These are phyloP conservation scores for Conger conger DNA, from an alignment of 2,113 vertebrate genomes.

Conservation along the genomic window DNA sequence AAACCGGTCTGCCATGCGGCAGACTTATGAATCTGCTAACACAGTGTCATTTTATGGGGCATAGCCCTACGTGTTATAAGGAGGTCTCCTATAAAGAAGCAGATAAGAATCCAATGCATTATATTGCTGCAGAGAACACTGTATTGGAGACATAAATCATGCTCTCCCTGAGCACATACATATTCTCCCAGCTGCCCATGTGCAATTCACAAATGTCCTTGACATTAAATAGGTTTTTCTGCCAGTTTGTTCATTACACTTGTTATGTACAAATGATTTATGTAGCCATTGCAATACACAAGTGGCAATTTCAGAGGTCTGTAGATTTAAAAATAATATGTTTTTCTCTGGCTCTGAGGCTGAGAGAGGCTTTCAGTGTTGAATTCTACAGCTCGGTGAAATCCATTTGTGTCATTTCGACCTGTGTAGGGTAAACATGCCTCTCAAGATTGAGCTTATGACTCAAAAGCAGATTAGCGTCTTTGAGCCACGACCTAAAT, in stretches of 20 bases:
- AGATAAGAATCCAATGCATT: constrained; percentile 70
- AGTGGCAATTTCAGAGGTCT: constrained; percentile 40
- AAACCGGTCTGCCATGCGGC: constrained; percentile 21
- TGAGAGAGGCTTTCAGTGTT: constrained; percentile 31
- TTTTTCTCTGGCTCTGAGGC: constrained; percentile 18
- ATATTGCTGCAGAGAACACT: constrained; percentile 52
- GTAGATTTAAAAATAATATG: constrained; percentile 27
- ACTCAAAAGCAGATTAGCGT: constrained; percentile 15
- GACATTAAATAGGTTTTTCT: constrained; percentile 52
- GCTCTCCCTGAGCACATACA: constrained; percentile 25
- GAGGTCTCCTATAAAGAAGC: constrained; percentile 44
- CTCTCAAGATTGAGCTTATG: not conserved
- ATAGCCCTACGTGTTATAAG: constrained; percentile 21
- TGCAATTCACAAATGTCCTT: constrained; percentile 36
- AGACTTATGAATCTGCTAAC: constrained; percentile 38
- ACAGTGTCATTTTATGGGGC: constrained; percentile 36
- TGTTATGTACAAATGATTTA: constrained; percentile 52
- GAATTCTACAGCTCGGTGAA: constrained; percentile 13
- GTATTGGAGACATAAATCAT: constrained; percentile 63
- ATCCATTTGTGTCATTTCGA: constrained; percentile 34
- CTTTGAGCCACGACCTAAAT: constrained; percentile 7
- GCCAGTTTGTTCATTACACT: constrained; percentile 46
- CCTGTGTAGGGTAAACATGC: constrained; percentile 24
- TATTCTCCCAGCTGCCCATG: constrained; percentile 16
- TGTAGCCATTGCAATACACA: constrained; percentile 36